Conservation (phyloP, 2,888 invertebrate species). For the Apocheima hispidaria region DNA sequence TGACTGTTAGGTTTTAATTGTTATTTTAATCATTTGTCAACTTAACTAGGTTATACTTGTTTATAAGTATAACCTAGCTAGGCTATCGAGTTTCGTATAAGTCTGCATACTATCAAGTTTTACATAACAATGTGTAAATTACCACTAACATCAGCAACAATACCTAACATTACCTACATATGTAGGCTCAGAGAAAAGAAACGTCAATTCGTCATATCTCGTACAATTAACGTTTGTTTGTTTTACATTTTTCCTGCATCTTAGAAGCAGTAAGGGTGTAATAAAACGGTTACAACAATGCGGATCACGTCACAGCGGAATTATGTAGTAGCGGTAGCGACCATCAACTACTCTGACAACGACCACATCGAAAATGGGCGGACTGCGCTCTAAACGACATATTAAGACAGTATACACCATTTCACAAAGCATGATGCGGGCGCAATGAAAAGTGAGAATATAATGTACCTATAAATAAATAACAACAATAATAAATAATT, state of each 20-base stretch:
- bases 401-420: too few species aligned
- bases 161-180: conserved; percentile 5
- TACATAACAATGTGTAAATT: conserved; percentile 22
- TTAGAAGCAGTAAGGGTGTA: conserved; percentile 62
- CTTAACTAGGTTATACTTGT: too few species aligned
- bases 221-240: conserved; percentile 69
- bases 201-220: conserved; percentile 60
- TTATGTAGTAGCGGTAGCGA: conserved; percentile 78
- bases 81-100: too few species aligned
- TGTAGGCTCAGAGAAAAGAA: conserved; percentile 25
- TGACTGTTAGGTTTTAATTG: too few species aligned
- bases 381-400: conserved; percentile 48
- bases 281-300: conserved; percentile 78
- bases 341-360: conserved; percentile 83
- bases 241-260: conserved; percentile 75
- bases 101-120: background rate
- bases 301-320: conserved; percentile 81
- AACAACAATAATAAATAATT: too few species aligned
- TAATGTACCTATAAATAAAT: too few species aligned
- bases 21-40: too few species aligned
- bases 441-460: too few species aligned
- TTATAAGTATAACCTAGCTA: too few species aligned
- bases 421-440: too few species aligned
- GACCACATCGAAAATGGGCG: conserved; percentile 71
- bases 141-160: conserved; percentile 5